phyloP scores from a whole-genome alignment of 1,140 invertebrate species.

The Delia radicum region DNA sequence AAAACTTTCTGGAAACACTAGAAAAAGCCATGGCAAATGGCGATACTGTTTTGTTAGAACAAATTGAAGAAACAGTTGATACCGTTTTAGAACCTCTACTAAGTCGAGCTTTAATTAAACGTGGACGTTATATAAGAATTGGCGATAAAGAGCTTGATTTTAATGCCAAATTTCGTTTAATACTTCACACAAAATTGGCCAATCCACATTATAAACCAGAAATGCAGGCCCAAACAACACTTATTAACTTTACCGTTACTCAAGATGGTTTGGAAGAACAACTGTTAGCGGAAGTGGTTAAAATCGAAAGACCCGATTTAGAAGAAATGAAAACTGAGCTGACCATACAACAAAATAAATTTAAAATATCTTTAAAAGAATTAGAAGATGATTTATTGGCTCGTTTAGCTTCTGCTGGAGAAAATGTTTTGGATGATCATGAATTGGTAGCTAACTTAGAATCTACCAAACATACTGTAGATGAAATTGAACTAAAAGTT shows the following conservation, averaged over 20 bases:
- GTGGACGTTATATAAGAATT: conserved; percentile 73
- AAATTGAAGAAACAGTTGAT: conserved; percentile 87
- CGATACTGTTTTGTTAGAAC: conserved; percentile 78
- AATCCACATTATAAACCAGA: conserved; percentile 97
- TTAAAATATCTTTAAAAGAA: conserved; percentile 89
- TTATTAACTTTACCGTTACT: conserved; percentile 96
- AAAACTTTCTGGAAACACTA: conserved; percentile 81
- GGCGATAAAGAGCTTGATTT: conserved; percentile 93
- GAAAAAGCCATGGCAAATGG: conserved; percentile 81
- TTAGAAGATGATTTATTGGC: conserved; percentile 88
- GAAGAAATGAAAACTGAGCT: conserved; percentile 75
- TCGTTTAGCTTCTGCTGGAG: conserved; percentile 83
- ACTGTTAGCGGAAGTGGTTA: conserved; percentile 90
- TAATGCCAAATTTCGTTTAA: conserved; percentile 78
- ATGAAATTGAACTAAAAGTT: conserved; percentile 87
- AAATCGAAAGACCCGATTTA: conserved; percentile 89
- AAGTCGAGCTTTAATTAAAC: conserved; percentile 84
- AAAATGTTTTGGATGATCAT: conserved; percentile 87
- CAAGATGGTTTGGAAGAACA: conserved; percentile 92
- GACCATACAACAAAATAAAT: conserved; percentile 91
- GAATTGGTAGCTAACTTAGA: conserved; percentile 90
- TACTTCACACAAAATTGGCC: conserved; percentile 90
- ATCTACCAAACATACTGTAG: conserved; percentile 90
- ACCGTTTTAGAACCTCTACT: conserved; percentile 88
- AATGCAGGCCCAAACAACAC: conserved; percentile 93